Evolutionary conservation across 2,888 invertebrate species (phyloP), one percentile per base, ranked within the genome.

Genomic region (Subacronicta megacephala): DNA sequence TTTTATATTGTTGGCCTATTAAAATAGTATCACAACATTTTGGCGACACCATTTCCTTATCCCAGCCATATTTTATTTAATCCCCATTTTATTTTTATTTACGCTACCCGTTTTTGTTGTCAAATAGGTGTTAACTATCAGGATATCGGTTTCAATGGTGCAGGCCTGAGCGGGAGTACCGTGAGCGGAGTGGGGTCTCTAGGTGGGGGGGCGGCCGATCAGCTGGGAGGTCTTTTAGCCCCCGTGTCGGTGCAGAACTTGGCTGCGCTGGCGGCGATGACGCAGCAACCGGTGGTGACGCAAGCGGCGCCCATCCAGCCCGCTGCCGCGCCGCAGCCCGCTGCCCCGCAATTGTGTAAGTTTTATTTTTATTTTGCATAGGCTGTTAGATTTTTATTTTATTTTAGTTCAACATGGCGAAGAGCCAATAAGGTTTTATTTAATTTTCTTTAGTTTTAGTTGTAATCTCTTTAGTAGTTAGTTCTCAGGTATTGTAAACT

Each of bases 241-340:
- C 97, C 98, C 53, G 97, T 98, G 92, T 97, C 97, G 81, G 96
- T 98, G 95, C 98, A 98, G 95, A 98, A 98, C 94, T 94, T 98
- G 87, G 98, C 98, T 80, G 97, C 98, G 52, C 94, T 98, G 74
- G 98, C 98, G 53, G 97, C 97, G 43, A 97, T 97, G 95, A 96
- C 97, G 71, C 95, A 95, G 77, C 89, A 93, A 26, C 92, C 95
- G n/a, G 93, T 95, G 13, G 94, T 93, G 83, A 79, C 95, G 83
- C 95, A 94, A 84, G 95, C 84, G 92, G 56, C 84, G 75, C 72
- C 88, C 61, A 90, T 95, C 77, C 83, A 93, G 43, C 91, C 94
- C 59, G 90, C 95, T 72, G 77, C 93, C 6, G 85, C 90, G 13
- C 92, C 90, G 1, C 84, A 79, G 16, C 80, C 75, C 7, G 67